A percentile compares a stretch with the other conserved stretches of the same genome.
Conservation (phyloP, 2,888 invertebrate species). For the Pristionchus maxplancki region DNA sequence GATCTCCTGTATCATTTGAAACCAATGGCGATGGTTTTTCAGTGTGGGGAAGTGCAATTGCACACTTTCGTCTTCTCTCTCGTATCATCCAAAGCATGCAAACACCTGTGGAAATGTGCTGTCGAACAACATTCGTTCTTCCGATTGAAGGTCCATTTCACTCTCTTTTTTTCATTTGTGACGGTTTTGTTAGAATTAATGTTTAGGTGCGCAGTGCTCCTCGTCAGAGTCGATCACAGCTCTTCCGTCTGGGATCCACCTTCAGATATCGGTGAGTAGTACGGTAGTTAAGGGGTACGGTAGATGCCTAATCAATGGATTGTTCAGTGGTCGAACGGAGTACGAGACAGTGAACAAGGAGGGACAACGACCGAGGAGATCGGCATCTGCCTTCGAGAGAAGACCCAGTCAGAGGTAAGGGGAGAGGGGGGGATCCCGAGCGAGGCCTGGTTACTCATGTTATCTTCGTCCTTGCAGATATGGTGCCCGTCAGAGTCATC, state of each 20-base stretch:
- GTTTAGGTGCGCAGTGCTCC: conserved; percentile 50
- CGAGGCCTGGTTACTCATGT: neutral
- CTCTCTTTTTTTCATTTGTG: too few species aligned
- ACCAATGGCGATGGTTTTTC: neutral
- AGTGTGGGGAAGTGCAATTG: conserved; percentile 84
- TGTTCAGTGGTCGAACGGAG: conserved; percentile 92
- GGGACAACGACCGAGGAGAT: conserved; percentile 84
- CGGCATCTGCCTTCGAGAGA: conserved; percentile 94
- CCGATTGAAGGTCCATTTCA: conserved; percentile 84
- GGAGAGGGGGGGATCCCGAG: neutral
- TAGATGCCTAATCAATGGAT: neutral
- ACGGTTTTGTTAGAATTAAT: neutral
- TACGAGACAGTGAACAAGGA: conserved; percentile 84
- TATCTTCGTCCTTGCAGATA: conserved; percentile 35
- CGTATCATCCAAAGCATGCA: conserved; percentile 97
- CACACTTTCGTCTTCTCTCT: conserved; percentile 97
- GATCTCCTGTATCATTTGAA: neutral
- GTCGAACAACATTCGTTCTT: conserved; percentile 99
- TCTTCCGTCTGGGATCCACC: conserved; percentile 98
- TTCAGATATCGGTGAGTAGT: conserved; percentile 86
- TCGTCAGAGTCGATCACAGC: conserved; percentile 78
- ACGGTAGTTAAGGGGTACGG: neutral
- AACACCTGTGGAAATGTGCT: conserved; percentile 99
- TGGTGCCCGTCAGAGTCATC: conserved; percentile 51
- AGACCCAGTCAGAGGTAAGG: conserved; percentile 94